These are phyloP conservation scores for Papilio polyxenes DNA, from an alignment of 1,140 invertebrate genomes.

Conservation along the genomic window DNA sequence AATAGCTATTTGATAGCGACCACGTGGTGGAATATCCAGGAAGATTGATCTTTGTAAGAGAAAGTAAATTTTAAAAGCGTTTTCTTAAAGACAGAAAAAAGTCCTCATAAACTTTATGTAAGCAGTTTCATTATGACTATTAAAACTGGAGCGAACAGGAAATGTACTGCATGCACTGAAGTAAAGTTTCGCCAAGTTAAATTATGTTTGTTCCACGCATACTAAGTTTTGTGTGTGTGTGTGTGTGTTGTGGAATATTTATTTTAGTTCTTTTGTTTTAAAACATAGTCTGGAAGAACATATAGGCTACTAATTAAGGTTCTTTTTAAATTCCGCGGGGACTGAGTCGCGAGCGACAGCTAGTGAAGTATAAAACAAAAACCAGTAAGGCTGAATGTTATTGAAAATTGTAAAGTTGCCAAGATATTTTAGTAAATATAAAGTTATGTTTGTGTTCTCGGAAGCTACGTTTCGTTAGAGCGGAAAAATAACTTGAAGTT, in stretches of 20 bases:
- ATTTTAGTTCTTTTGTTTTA: not conserved
- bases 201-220: not conserved
- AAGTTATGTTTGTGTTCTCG: constrained; percentile 23
- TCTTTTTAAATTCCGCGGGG: too few species aligned
- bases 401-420: constrained; percentile 21
- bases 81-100: not conserved
- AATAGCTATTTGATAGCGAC: too few species aligned
- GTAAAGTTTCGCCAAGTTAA: not conserved
- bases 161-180: not conserved
- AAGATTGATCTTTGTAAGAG: not conserved
- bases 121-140: not conserved
- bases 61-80: not conserved
- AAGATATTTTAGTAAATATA: constrained; percentile 24
- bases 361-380: not conserved
- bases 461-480: constrained; percentile 20
- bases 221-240: not conserved
- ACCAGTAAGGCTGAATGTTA: not conserved
- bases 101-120: not conserved
- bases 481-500: constrained; percentile 27
- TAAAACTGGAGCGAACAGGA: not conserved
- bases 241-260: not conserved
- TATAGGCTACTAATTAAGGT: too few species aligned
- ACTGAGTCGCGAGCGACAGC: not conserved
- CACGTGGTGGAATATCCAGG: too few species aligned
- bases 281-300: too few species aligned